These are phyloP conservation scores for Scotopteryx bipunctaria DNA, from an alignment of 2,888 invertebrate species.

Conservation along the genomic window DNA sequence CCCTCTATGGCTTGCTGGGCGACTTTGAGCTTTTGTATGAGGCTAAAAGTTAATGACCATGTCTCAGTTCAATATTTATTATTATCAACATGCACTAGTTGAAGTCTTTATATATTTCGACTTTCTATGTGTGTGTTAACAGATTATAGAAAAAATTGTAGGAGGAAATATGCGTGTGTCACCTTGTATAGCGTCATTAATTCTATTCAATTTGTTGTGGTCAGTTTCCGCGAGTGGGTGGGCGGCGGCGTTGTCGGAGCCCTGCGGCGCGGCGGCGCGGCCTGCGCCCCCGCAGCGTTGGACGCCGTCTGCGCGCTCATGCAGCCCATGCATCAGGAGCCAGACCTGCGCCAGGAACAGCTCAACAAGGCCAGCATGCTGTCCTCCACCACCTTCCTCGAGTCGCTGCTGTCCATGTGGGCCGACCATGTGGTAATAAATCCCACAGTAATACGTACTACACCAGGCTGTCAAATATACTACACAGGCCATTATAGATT, in stretches of 20 bases:
- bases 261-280: slow-evolving; percentile 92
- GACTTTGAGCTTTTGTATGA: no score
- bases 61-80: no score
- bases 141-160: no score
- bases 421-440: slow-evolving; percentile 93
- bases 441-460: slow-evolving; percentile 34
- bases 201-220: no score
- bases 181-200: no score
- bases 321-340: slow-evolving; percentile 99
- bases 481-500: background rate
- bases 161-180: no score
- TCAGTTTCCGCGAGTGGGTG: slow-evolving; percentile 96
- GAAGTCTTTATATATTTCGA: no score
- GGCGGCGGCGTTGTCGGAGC: slow-evolving; percentile 96
- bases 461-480: no score
- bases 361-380: slow-evolving; percentile 98
- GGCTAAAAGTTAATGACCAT: no score
- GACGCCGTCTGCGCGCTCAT: slow-evolving; percentile 98
- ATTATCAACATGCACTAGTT: no score
- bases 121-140: no score
- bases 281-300: slow-evolving; percentile 97
- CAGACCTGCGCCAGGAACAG: slow-evolving; percentile 98
- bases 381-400: slow-evolving; percentile 95
- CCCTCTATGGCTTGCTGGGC: no score
- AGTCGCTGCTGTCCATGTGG: slow-evolving; percentile 97